Conservation (phyloP, 2,888 invertebrate genomes). For the Cheilosia pagana region DNA sequence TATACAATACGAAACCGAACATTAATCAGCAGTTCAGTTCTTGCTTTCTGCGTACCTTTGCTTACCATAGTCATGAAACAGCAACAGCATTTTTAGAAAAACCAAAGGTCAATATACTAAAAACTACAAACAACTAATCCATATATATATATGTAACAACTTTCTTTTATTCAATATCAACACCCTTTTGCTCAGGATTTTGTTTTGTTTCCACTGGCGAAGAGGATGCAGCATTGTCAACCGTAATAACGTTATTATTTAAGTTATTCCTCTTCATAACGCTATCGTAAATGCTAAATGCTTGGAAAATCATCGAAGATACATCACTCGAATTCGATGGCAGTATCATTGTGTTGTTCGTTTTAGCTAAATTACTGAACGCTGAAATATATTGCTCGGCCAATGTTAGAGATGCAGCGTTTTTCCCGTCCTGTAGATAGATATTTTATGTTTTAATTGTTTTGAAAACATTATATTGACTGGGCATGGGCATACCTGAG, state of each 20-base stretch:
- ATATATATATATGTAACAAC: constrained; percentile 8
- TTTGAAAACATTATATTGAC: background rate
- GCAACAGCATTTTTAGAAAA: too few species aligned
- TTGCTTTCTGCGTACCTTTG: too few species aligned
- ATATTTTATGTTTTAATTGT: background rate
- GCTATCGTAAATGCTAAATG: constrained; percentile 82
- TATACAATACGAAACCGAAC: too few species aligned
- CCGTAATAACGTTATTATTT: background rate
- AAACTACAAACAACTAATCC: too few species aligned
- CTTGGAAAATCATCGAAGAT: constrained; percentile 81
- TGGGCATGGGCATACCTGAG: constrained; percentile 52
- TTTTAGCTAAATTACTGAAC: constrained; percentile 96
- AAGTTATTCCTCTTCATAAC: constrained; percentile 76
- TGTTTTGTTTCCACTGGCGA: constrained; percentile 7
- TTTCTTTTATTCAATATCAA: constrained; percentile 53
- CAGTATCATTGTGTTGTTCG: constrained; percentile 96
- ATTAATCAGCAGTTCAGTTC: too few species aligned
- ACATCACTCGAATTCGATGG: constrained; percentile 92
- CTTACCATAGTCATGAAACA: too few species aligned
- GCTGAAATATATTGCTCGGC: constrained; percentile 98
- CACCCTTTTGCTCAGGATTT: constrained; percentile 11
- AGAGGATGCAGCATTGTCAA: background rate
- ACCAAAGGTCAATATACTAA: too few species aligned
- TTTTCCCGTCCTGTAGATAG: constrained; percentile 88
- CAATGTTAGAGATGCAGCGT: constrained; percentile 95